Evolutionary conservation across 2,113 vertebrate species (phyloP).

Genomic region (Ammodytes marinus): DNA sequence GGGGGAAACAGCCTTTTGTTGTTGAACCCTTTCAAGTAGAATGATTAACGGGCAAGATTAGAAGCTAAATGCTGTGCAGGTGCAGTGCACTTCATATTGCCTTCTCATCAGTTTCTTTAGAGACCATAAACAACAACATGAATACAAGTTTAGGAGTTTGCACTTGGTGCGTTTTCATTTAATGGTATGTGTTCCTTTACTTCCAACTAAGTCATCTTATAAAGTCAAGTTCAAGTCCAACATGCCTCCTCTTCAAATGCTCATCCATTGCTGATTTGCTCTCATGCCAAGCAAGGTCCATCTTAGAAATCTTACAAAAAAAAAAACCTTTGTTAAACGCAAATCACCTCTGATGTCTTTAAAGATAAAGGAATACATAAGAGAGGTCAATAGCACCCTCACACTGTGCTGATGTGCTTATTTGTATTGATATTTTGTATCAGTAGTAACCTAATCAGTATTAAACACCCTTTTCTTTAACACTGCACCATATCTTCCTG

Average conservation of each 20-base stretch:
- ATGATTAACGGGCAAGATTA: constrained; percentile 68
- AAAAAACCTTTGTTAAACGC: no score
- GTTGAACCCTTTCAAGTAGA: constrained; percentile 65
- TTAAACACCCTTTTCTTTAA: background rate
- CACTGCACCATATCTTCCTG: constrained; percentile 29
- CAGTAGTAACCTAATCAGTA: no score
- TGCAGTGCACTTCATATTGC: constrained; percentile 35
- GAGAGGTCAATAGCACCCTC: no score
- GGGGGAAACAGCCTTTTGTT: constrained; percentile 53
- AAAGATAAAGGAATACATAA: no score
- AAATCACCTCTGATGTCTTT: no score
- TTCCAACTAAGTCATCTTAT: background rate
- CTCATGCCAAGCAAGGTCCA: no score
- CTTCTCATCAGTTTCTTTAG: constrained; percentile 57
- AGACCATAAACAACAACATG: constrained; percentile 63
- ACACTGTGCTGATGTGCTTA: no score
- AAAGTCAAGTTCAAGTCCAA: no score
- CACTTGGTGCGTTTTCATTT: constrained; percentile 51
- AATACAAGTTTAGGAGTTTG: constrained; percentile 47
- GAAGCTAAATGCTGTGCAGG: constrained; percentile 54
- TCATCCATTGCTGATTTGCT: no score
- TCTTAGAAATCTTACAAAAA: no score
- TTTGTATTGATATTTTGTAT: no score
- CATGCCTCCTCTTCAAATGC: no score
- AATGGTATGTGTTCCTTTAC: constrained; percentile 48